Conservation (phyloP, 1,140 invertebrate species). For the Aradophagus sp. region DNA sequence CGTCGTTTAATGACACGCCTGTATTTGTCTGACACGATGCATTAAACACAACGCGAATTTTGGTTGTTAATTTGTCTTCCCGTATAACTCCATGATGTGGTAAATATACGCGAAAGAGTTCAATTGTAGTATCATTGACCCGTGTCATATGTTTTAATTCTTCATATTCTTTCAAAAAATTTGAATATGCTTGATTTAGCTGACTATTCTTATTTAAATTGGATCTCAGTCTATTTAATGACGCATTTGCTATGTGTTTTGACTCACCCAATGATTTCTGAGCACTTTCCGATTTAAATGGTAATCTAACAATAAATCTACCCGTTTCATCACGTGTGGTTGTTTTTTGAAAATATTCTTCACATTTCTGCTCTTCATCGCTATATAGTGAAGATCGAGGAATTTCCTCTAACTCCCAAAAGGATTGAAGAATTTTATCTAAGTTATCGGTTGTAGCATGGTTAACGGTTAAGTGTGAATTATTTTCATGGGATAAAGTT, state of each 20-base stretch:
- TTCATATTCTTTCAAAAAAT: slow-evolving; percentile 8
- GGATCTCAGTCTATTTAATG: neutral
- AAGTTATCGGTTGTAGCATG: neutral
- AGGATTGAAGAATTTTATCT: neutral
- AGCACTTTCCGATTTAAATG: neutral
- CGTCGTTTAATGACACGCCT: slow-evolving; percentile 11
- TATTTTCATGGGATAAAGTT: neutral
- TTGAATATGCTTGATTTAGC: neutral
- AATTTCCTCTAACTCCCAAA: slow-evolving; percentile 3
- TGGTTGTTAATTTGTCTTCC: neutral
- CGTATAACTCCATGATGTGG: slow-evolving; percentile 8
- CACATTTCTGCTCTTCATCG: slow-evolving; percentile 2
- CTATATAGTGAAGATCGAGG: neutral
- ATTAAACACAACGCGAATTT: neutral
- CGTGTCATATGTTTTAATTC: slow-evolving; percentile 4
- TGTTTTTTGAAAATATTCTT: neutral
- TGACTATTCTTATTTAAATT: neutral
- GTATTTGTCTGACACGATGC: slow-evolving; percentile 10
- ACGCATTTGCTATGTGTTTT: neutral
- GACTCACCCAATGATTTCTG: neutral
- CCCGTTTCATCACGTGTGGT: neutral
- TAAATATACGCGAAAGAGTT: neutral
- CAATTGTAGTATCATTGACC: neutral
- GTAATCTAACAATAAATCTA: slow-evolving; percentile 5
- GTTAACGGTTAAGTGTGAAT: neutral